A percentile compares a stretch with the other conserved stretches of the same genome.
phyloP scores from a whole-genome alignment of 2,113 vertebrate genomes.

The Theristicus caerulescens region DNA sequence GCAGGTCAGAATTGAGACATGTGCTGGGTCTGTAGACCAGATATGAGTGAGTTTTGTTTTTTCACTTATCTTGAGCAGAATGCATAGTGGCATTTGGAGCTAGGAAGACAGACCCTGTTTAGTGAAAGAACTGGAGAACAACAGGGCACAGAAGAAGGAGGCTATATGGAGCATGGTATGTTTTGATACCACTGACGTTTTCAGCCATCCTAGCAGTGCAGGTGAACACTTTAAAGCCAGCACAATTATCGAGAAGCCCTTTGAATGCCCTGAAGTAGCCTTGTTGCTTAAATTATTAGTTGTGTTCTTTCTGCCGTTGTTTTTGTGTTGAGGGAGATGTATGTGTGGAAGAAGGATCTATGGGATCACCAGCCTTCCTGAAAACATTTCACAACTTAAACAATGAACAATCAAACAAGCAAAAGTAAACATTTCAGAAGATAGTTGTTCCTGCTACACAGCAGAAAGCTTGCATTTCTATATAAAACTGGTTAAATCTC shows the following conservation, averaged over 20 bases:
- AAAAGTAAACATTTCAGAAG: neutral
- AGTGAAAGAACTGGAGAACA: neutral
- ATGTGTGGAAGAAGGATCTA: neutral
- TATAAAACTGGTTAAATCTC: neutral
- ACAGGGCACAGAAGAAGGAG: neutral
- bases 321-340: neutral
- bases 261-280: neutral
- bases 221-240: neutral
- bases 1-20: accelerated
- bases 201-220: neutral
- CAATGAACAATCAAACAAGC: neutral
- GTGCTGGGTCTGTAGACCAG: neutral
- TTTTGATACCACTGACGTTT: neutral
- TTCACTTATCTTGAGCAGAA: neutral
- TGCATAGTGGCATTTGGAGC: neutral
- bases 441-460: neutral
- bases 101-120: neutral
- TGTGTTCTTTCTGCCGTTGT: neutral
- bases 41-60: neutral
- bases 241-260: neutral
- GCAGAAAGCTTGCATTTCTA: neutral
- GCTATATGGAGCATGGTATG: accelerated
- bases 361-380: neutral
- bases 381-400: neutral
- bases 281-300: neutral